Evolutionary conservation across 2,888 invertebrate species (phyloP).

Genomic region (Crioceris asparagi): DNA sequence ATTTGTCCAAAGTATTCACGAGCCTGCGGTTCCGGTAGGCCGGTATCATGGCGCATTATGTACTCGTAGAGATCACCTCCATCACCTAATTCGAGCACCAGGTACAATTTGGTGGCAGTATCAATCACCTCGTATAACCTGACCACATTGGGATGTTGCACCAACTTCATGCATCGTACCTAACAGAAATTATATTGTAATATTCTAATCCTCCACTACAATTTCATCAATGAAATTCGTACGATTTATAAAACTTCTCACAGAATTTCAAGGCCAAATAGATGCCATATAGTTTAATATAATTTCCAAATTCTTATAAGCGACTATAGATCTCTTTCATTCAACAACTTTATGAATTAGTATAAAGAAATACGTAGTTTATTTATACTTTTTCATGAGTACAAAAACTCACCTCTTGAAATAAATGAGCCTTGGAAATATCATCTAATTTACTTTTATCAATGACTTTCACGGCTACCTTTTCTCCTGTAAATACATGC

Average conservation of each 20-base stretch:
- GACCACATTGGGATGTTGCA: constrained; percentile 98
- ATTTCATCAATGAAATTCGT: too few species aligned
- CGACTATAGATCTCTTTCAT: too few species aligned
- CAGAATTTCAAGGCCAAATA: too few species aligned
- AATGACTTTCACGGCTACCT: constrained; percentile 96
- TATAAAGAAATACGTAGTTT: too few species aligned
- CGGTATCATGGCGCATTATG: constrained; percentile 90
- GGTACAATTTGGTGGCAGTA: constrained; percentile 93
- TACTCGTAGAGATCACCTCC: constrained; percentile 98
- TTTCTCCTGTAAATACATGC: constrained; percentile 98
- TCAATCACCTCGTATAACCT: constrained; percentile 98
- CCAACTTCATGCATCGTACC: constrained; percentile 96
- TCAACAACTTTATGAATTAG: too few species aligned
- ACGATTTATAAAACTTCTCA: too few species aligned
- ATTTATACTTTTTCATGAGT: too few species aligned
- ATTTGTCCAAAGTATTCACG: constrained; percentile 94
- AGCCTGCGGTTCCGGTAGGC: constrained; percentile 72
- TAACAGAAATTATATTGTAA: constrained; percentile 37
- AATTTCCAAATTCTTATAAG: too few species aligned
- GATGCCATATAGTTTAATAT: too few species aligned
- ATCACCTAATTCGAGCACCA: constrained; percentile 95
- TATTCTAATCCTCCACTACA: too few species aligned
- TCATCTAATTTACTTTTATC: constrained; percentile 97
- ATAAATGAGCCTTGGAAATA: constrained; percentile 88
- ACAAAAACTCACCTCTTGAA: constrained; percentile 81